These are phyloP conservation scores for Cantharis lateralis DNA, from an alignment of 2,888 invertebrate genomes.

Conservation along the genomic window DNA sequence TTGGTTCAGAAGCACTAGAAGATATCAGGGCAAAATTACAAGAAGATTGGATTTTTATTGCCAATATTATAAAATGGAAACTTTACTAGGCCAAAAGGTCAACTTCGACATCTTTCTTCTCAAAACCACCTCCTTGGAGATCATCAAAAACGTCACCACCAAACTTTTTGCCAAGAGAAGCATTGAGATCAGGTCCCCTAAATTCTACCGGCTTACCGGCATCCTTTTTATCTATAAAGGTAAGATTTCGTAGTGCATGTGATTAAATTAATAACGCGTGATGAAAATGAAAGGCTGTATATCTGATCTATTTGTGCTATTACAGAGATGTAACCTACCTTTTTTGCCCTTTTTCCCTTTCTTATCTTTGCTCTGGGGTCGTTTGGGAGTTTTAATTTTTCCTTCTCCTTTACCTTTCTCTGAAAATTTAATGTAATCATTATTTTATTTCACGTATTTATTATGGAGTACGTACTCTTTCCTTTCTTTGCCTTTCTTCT, in stretches of 20 bases:
- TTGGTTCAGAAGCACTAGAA: no score
- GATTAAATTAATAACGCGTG: no score
- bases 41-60: not conserved
- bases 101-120: not conserved
- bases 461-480: not conserved
- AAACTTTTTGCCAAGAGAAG: slow-evolving; percentile 18
- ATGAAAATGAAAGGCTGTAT: no score
- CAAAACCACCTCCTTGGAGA: slow-evolving; percentile 10
- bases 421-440: not conserved
- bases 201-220: not conserved
- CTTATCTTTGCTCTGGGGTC: not conserved
- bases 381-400: not conserved
- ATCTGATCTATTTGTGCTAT: no score
- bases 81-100: not conserved
- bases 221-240: not conserved
- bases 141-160: slow-evolving; percentile 21
- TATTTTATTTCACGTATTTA: not conserved
- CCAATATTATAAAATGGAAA: not conserved
- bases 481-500: slow-evolving; percentile 35
- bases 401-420: not conserved
- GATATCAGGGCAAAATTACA: no score
- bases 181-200: slow-evolving; percentile 22
- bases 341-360: not conserved
- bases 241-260: no score
- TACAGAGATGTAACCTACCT: not conserved